Percentiles rank a stretch among this genome's conserved stretches.
These are phyloP conservation scores for Phaethornis superciliosus DNA, from an alignment of 2,113 vertebrate species.

Conservation along the genomic window DNA sequence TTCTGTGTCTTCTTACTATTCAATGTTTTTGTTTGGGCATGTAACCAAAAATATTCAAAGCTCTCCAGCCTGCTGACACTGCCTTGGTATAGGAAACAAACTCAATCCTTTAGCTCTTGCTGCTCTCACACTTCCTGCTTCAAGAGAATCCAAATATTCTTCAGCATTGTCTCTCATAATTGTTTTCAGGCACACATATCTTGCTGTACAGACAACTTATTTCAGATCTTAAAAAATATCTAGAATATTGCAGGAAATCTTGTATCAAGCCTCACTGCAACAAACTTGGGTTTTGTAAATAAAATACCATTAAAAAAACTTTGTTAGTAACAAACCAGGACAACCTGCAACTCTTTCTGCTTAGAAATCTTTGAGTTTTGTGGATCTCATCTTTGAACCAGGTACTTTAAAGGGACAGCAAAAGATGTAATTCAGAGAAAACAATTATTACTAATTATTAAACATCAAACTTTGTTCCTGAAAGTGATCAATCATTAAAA, in stretches of 20 bases:
- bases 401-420: neutral
- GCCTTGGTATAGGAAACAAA: neutral
- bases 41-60: neutral
- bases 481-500: constrained; percentile 8
- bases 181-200: neutral
- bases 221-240: neutral
- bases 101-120: neutral
- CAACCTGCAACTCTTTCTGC: neutral
- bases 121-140: neutral
- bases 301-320: neutral
- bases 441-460: constrained; percentile 15
- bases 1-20: neutral
- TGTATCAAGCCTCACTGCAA: neutral
- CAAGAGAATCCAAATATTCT: neutral
- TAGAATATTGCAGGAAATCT: neutral
- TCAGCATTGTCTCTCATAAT: neutral
- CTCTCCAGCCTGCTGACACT: neutral
- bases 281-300: neutral
- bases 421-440: neutral
- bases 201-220: neutral
- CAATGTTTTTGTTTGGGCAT: neutral
- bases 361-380: neutral
- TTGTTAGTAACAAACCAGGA: neutral
- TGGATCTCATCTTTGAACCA: neutral
- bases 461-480: constrained; percentile 18